Evolutionary conservation across 1,140 invertebrate genomes (phyloP), one percentile per base, ranked within the genome.

Genomic region (Ericerus pela): DNA sequence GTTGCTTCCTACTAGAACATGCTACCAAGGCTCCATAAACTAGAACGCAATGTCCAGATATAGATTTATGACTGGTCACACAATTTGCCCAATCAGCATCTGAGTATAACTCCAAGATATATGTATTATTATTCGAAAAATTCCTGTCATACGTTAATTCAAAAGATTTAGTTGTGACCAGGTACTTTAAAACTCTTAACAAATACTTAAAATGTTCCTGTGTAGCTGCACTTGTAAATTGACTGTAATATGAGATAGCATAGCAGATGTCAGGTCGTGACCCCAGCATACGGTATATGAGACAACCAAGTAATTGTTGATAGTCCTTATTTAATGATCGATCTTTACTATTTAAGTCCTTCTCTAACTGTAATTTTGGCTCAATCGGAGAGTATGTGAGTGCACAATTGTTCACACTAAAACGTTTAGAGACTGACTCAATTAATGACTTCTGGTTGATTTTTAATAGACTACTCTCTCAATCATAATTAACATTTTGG

Each of bases 241-340:
- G 43, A 43, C 61, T 59, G 27, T 58, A 55, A 30, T 58, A 59
- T 56, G 54, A 61, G 10, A 59, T 58, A 11, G 61, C 58, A 58
- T 56, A 62, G 47, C 54, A 54, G 20, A 63, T 61, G 51, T 64
- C 63, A 14, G 71, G 68, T 61, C 70, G 65, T 14, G 69, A 69
- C 2, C 64, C 63, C 20, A 66, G 56, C 67, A 70, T 68, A 22
- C 68, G 38, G 47, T 66, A 69, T 61, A 69, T 65, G 2, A 71
- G 43, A 16, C 66, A 60, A 56, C 69, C 68, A 36, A 72, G 62
- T 18, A 61, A 63, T 65, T 71, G 60, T 60, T 67, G 60, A 54
- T 33, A 33, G n/a, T n/a, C n/a, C n/a, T n/a, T n/a, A n/a, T n/a
- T n/a, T n/a, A n/a, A n/a, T n/a, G n/a, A n/a, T n/a, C n/a, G n/a